phyloP scores from a whole-genome alignment of 2,113 vertebrate genomes.

The Phylloscopus trochiloides region DNA sequence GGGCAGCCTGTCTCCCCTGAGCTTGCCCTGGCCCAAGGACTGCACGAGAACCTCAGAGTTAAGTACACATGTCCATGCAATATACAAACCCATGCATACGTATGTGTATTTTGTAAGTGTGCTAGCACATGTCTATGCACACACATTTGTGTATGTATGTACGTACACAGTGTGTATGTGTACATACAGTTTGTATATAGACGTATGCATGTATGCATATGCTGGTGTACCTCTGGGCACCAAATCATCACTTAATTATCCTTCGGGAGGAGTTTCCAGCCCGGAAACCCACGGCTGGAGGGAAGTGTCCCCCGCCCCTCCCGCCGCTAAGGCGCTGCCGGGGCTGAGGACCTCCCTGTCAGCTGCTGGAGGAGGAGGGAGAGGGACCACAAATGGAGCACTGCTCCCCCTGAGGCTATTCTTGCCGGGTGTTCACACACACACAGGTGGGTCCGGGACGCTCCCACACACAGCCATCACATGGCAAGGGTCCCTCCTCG shows the following conservation, averaged over 20 bases:
- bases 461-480: background rate
- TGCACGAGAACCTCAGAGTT: background rate
- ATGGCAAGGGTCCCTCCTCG: background rate
- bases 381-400: no score
- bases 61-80: background rate
- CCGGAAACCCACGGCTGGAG: fast-evolving
- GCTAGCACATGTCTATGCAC: background rate
- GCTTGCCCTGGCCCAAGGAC: background rate
- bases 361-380: background rate
- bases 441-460: background rate
- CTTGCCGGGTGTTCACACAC: background rate
- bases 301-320: fast-evolving
- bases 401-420: no score
- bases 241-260: background rate
- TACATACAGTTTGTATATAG: background rate
- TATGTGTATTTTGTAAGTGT: background rate
- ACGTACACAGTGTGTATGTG: no score
- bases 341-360: background rate
- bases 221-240: background rate
- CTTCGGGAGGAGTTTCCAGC: background rate
- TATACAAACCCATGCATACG: no score
- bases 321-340: fast-evolving
- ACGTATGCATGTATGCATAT: background rate
- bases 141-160: fast-evolving
- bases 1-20: background rate